These are phyloP conservation scores for Aplodontia rufa DNA, from an alignment of 2,113 vertebrate genomes.

Conservation along the genomic window DNA sequence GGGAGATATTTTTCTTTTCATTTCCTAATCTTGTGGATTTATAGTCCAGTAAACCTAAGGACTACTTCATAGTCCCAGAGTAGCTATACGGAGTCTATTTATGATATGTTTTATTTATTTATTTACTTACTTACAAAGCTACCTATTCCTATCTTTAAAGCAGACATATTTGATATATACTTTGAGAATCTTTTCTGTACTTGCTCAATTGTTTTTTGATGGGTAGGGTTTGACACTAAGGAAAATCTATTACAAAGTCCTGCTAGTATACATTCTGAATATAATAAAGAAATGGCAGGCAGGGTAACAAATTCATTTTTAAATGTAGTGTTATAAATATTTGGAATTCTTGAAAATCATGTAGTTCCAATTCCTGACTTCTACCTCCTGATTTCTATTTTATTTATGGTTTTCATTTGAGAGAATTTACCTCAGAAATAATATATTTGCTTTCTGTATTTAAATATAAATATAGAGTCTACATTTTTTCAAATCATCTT, in stretches of 20 bases:
- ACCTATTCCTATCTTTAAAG: background rate
- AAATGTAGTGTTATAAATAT: background rate
- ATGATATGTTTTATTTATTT: background rate
- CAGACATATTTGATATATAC: background rate
- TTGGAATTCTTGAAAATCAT: background rate
- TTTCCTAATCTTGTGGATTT: slow-evolving; percentile 5
- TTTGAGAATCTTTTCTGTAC: background rate
- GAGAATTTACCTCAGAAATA: background rate
- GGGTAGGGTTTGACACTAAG: background rate
- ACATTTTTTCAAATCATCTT: background rate
- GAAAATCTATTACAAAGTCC: background rate
- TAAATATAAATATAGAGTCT: background rate
- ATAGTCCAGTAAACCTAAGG: background rate
- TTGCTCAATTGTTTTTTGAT: background rate
- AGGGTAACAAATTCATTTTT: background rate
- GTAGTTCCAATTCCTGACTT: background rate
- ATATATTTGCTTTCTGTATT: background rate
- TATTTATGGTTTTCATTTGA: background rate
- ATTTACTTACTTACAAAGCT: background rate
- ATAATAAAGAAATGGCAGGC: background rate
- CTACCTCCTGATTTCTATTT: background rate
- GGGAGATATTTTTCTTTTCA: slow-evolving; percentile 7
- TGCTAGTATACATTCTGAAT: background rate
- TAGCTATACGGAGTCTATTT: background rate
- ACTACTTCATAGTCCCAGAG: background rate